These are phyloP conservation scores for Drosophila rufa DNA, from an alignment of 1,140 invertebrate species.

Conservation along the genomic window DNA sequence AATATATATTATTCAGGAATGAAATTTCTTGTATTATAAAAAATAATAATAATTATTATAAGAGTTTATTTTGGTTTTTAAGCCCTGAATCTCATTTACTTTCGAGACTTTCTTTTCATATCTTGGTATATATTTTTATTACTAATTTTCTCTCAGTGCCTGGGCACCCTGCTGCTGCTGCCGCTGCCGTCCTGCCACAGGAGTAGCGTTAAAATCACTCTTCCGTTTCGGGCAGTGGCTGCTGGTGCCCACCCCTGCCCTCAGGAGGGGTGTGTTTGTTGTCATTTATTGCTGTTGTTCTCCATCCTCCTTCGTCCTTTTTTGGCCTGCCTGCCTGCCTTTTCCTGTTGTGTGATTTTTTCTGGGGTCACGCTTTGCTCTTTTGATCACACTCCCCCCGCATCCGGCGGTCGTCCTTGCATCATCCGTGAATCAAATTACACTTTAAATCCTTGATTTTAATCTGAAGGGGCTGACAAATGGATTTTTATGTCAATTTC, in stretches of 20 bases:
- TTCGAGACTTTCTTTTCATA: background rate
- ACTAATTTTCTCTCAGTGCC: conserved; percentile 10
- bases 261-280: conserved; percentile 77
- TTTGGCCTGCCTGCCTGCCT: conserved; percentile 3
- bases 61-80: too few relatives aligned
- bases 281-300: conserved; percentile 82
- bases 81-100: too few relatives aligned
- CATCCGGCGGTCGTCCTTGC: conserved; percentile 5
- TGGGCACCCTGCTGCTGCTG: conserved; percentile 54
- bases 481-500: conserved; percentile 82
- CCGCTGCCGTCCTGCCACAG: conserved; percentile 31
- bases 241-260: conserved; percentile 21
- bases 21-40: too few relatives aligned
- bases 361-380: conserved; percentile 82
- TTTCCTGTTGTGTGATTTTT: conserved; percentile 68
- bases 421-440: conserved; percentile 81
- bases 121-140: background rate
- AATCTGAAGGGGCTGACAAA: conserved; percentile 85
- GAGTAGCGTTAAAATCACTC: conserved; percentile 76
- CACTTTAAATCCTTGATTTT: conserved; percentile 85
- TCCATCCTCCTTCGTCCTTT: conserved; percentile 8
- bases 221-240: conserved; percentile 58
- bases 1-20: background rate
- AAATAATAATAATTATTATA: too few relatives aligned
- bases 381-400: conserved; percentile 56